Base-by-base conservation (phyloP, 2,888 invertebrate species). In the Conistra vaccinii region DNA sequence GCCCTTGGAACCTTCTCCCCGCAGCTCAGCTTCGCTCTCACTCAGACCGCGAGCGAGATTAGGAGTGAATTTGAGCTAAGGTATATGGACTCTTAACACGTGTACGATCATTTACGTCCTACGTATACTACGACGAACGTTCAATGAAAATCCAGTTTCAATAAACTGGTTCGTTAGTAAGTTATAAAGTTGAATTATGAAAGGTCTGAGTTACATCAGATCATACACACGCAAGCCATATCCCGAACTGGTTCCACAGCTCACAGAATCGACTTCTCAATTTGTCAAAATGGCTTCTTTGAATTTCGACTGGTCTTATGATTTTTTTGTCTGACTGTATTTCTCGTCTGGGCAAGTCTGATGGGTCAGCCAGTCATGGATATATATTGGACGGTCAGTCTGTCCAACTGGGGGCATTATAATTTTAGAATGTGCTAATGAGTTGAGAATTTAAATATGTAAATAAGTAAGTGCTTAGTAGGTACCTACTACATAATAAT, bases 121-220 rank as follows among this genome's bases (percentile, higher is more conserved):
- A 29, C 32, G 42, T 55, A n/a, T 10, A 78, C 63, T 39, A 63
- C 29, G 12, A n/a, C 3, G 2, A 6, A 9, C 14, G 9, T 45
- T 83, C 66, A 60, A 65, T 69, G 35, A 72, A 71, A 60, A 55
- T 55, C 62, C 29, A 55, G 67, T 68, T 78, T 1, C n/a, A 45
- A 29, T 29, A n/a, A 81, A 69, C 69, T 42, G 65, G 76, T 67
- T 75, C n/a, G 20, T 62, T 29, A 14, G 20, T 45, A 12, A 32
- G 32, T 32, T n/a, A 45, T 63, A n/a, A 39, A 65, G 29, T 26
- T 23, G 48, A 48, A 57, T 55, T 55, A 55, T 2, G 12, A 26
- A 45, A 45, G 51, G 45, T 7, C 39, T 20, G 14, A 23, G 55
- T 73, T 76, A 76, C 58, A 45, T 39, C 48, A 48, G 12, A 53